phyloP scores from a whole-genome alignment of 2,888 invertebrate genomes.

The Ceramica pisi region DNA sequence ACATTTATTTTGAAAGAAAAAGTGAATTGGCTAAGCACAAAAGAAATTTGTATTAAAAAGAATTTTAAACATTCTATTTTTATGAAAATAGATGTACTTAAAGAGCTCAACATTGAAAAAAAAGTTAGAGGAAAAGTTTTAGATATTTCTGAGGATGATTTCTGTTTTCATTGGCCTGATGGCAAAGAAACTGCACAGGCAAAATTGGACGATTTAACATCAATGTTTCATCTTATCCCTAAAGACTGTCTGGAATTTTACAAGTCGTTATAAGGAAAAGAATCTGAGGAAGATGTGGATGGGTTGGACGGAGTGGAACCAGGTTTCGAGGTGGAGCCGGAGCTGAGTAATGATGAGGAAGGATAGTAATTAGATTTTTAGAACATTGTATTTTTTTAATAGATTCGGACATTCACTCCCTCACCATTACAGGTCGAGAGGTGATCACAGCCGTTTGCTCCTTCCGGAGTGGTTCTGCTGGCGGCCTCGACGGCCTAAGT shows the following conservation, averaged over 20 bases:
- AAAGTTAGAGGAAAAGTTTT: not conserved
- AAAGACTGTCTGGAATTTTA: constrained; percentile 28
- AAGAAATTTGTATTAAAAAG: constrained; percentile 5
- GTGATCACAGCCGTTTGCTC: too few relatives aligned
- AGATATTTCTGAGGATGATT: constrained; percentile 29
- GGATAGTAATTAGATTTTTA: too few relatives aligned
- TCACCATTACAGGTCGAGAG: too few relatives aligned
- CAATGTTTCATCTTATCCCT: constrained; percentile 21
- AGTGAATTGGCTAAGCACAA: not conserved
- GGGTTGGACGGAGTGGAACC: constrained; percentile 6
- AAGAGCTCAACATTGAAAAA: too few relatives aligned
- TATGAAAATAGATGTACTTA: not conserved
- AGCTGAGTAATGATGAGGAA: not conserved
- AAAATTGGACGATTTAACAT: not conserved
- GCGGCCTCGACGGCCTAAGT: too few relatives aligned
- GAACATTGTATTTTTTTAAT: too few relatives aligned
- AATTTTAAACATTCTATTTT: constrained; percentile 1
- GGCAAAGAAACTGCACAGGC: constrained; percentile 27
- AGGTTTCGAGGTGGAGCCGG: constrained; percentile 5
- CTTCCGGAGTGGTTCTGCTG: too few relatives aligned
- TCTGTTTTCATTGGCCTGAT: constrained; percentile 28
- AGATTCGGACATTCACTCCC: too few relatives aligned
- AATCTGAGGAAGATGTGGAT: constrained; percentile 10
- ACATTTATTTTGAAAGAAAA: constrained; percentile 1
- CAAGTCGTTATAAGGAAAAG: constrained; percentile 17